phyloP scores from a whole-genome alignment of 2,888 invertebrate species.

The Epistrophella euchroma region DNA sequence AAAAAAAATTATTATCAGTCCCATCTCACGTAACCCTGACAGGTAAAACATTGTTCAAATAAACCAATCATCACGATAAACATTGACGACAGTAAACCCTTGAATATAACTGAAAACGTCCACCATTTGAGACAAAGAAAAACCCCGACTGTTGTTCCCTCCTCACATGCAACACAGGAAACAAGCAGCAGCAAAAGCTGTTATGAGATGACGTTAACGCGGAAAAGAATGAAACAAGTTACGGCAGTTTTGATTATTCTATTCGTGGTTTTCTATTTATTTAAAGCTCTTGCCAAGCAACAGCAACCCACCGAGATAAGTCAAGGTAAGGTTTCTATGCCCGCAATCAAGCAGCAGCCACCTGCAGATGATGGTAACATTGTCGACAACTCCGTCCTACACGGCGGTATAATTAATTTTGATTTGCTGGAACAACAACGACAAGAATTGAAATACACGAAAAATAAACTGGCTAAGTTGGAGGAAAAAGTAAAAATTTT shows the following conservation, averaged over 20 bases:
- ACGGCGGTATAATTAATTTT: slow-evolving; percentile 39
- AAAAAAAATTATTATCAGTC: slow-evolving; percentile 26
- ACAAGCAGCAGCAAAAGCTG: slow-evolving; percentile 46
- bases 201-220: slow-evolving; percentile 78
- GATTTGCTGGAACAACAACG: slow-evolving; percentile 78
- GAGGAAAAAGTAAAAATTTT: slow-evolving; percentile 90
- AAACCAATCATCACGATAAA: slow-evolving; percentile 40
- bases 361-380: background rate
- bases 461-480: slow-evolving; percentile 87
- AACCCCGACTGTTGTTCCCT: slow-evolving; percentile 24
- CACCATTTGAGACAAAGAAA: slow-evolving; percentile 63
- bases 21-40: background rate
- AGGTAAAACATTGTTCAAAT: slow-evolving; percentile 6
- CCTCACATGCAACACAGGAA: slow-evolving; percentile 50
- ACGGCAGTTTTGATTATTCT: slow-evolving; percentile 75
- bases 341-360: slow-evolving; percentile 7
- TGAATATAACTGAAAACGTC: slow-evolving; percentile 1
- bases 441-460: slow-evolving; percentile 86
- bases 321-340: background rate
- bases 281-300: slow-evolving; percentile 76
- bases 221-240: slow-evolving; percentile 80
- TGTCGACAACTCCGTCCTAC: slow-evolving; percentile 12
- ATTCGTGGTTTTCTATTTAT: slow-evolving; percentile 78
- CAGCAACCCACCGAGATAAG: slow-evolving; percentile 16
- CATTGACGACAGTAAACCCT: background rate